phyloP scores from a whole-genome alignment of 2,113 vertebrate species.

The Cebus imitator region DNA sequence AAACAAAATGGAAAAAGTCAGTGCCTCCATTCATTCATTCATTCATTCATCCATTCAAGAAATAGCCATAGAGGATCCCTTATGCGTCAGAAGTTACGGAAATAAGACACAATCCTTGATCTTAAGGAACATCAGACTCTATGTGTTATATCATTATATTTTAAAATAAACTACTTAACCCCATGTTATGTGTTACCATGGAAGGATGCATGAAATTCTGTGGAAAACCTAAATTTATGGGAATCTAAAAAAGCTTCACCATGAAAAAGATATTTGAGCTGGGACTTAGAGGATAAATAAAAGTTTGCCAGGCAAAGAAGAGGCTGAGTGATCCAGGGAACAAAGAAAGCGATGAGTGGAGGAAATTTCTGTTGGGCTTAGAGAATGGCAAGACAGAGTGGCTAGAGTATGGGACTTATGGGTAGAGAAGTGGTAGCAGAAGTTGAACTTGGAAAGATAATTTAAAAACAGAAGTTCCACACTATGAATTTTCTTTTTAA shows the following conservation, averaged over 20 bases:
- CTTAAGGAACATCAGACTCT: neutral
- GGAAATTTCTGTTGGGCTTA: neutral
- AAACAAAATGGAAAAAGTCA: neutral
- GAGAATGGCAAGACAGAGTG: neutral
- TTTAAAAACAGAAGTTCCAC: neutral
- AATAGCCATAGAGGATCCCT: neutral
- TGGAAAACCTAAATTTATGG: neutral
- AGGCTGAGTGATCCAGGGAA: neutral
- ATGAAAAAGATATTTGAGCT: neutral
- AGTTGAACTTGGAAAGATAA: neutral
- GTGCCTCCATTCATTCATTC: neutral
- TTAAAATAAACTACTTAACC: neutral
- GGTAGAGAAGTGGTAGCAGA: neutral
- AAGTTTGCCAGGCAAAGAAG: neutral
- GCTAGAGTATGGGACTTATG: neutral
- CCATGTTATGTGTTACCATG: neutral
- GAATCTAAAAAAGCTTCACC: neutral
- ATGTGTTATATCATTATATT: neutral
- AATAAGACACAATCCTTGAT: neutral
- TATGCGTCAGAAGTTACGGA: neutral
- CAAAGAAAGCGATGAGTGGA: neutral
- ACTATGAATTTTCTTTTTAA: neutral
- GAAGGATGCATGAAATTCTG: neutral
- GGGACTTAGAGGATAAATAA: neutral
- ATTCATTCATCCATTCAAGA: neutral